These are phyloP conservation scores for Anarrhichthys ocellatus DNA, from an alignment of 2,113 vertebrate genomes.

Conservation along the genomic window DNA sequence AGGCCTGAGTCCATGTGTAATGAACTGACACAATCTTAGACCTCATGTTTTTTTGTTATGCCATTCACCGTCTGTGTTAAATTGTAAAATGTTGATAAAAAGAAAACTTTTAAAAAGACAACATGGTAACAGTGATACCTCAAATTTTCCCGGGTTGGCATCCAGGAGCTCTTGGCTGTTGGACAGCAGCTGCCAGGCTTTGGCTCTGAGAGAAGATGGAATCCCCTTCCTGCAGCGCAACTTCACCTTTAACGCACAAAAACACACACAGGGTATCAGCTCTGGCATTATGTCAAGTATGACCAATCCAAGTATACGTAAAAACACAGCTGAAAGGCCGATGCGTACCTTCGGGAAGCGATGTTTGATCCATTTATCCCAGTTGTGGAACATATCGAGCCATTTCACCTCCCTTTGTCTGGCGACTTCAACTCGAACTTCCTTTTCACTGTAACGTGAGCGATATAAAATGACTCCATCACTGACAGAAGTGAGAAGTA, in stretches of 20 bases:
- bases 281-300: neutral
- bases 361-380: conserved; percentile 93
- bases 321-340: neutral
- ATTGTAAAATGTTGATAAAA: neutral
- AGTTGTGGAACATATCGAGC: conserved; percentile 92
- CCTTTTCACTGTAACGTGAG: conserved; percentile 82
- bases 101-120: neutral
- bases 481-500: conserved; percentile 4
- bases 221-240: conserved; percentile 92
- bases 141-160: conserved; percentile 88
- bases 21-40: neutral
- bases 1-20: neutral
- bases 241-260: conserved; percentile 85
- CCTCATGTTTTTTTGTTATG: neutral
- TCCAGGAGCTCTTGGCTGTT: conserved; percentile 90
- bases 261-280: neutral
- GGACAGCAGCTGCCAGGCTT: conserved; percentile 92
- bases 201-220: conserved; percentile 90
- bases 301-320: neutral
- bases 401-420: conserved; percentile 93
- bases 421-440: conserved; percentile 88
- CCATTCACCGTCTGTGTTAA: neutral
- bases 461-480: conserved; percentile 14
- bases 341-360: conserved; percentile 90
- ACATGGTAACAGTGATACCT: conserved; percentile 75